phyloP scores from a whole-genome alignment of 2,797 vertebrate genomes.

The Pterois miles region DNA sequence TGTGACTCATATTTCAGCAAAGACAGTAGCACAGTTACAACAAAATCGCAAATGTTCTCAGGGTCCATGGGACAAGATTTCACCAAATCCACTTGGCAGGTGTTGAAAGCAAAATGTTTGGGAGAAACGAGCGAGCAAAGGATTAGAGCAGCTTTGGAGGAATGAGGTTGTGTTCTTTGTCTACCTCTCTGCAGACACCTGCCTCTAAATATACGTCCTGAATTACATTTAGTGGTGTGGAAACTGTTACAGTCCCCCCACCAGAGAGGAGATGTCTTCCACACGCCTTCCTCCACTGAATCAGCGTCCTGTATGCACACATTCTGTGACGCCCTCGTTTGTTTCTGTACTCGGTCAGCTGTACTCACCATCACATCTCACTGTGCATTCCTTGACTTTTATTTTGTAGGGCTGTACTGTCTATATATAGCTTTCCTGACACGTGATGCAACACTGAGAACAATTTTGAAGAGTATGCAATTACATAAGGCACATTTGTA shows the following conservation, averaged over 20 bases:
- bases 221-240: conserved; percentile 49
- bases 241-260: conserved; percentile 29
- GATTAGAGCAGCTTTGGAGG: conserved; percentile 39
- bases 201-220: conserved; percentile 58
- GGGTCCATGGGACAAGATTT: conserved; percentile 33
- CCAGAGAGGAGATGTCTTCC: conserved; percentile 53
- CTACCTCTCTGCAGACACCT: conserved; percentile 79
- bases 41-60: conserved; percentile 46
- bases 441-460: conserved; percentile 44
- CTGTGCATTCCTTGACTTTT: conserved; percentile 43
- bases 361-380: conserved; percentile 11
- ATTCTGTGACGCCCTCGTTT: conserved; percentile 6
- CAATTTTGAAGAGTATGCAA: conserved; percentile 62
- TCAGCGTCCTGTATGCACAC: conserved; percentile 40
- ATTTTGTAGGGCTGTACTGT: conserved; percentile 35
- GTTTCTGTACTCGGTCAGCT: conserved; percentile 5
- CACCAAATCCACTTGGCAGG: conserved; percentile 3
- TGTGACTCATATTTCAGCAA: not conserved
- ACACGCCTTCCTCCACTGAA: conserved; percentile 53
- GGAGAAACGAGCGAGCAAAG: conserved; percentile 20
- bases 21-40: not conserved
- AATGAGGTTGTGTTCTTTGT: conserved; percentile 63
- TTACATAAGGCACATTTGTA: conserved; percentile 53
- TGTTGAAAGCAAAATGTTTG: not conserved
- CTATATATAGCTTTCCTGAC: conserved; percentile 47